phyloP scores from a whole-genome alignment of 2,888 invertebrate genomes.

The Catocala nupta region DNA sequence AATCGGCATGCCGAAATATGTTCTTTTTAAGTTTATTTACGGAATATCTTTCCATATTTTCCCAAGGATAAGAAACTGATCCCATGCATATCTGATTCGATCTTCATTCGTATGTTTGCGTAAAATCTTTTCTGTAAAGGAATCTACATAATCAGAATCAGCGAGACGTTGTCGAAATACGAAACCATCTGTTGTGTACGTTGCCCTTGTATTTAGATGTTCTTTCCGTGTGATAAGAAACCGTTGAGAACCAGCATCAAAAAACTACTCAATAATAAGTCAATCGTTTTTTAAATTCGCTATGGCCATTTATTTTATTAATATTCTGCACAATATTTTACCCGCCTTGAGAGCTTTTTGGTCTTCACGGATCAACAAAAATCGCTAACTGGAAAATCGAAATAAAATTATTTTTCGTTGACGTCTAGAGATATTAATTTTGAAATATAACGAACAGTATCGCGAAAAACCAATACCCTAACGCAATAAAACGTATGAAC shows the following conservation, averaged over 20 bases:
- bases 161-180: slow-evolving; percentile 75
- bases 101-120: slow-evolving; percentile 81
- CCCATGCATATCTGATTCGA: slow-evolving; percentile 83
- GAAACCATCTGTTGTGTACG: slow-evolving; percentile 63
- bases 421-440: slow-evolving; percentile 55
- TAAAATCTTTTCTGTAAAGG: slow-evolving; percentile 75
- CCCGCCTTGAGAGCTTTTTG: slow-evolving; percentile 33
- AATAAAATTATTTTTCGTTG: slow-evolving; percentile 41
- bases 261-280: slow-evolving; percentile 14
- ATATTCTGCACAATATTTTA: slow-evolving; percentile 26
- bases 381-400: slow-evolving; percentile 43
- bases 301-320: slow-evolving; percentile 12
- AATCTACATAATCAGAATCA: slow-evolving; percentile 83
- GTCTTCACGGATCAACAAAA: slow-evolving; percentile 35
- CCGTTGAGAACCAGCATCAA: slow-evolving; percentile 29
- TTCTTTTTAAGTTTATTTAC: slow-evolving; percentile 71
- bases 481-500: slow-evolving; percentile 85
- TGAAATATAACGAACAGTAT: slow-evolving; percentile 69
- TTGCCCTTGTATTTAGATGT: slow-evolving; percentile 41
- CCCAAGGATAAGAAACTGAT: slow-evolving; percentile 76
- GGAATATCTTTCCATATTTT: slow-evolving; percentile 72
- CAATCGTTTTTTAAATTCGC: too few relatives aligned
- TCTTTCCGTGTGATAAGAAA: slow-evolving; percentile 45
- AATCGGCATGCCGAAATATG: slow-evolving; percentile 51
- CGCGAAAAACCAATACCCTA: slow-evolving; percentile 71